These are phyloP conservation scores for Cepphus grylle DNA, from an alignment of 2,113 vertebrate genomes.

Conservation along the genomic window DNA sequence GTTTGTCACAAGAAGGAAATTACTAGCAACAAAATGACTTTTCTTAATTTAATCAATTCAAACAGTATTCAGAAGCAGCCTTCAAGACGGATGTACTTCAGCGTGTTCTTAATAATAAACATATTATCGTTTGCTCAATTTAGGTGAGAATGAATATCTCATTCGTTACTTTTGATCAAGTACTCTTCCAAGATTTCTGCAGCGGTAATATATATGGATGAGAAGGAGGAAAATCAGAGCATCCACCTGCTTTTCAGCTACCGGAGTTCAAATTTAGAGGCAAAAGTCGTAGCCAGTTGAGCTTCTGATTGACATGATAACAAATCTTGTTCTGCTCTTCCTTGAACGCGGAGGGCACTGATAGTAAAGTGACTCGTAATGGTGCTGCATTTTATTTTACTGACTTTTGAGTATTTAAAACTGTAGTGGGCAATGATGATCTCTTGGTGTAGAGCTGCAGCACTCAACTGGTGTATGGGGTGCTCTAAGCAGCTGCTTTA, in stretches of 20 bases:
- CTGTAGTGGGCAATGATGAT: background rate
- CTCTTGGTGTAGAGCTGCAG: background rate
- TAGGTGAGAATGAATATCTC: background rate
- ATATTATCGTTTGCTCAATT: background rate
- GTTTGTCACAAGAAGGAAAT: background rate
- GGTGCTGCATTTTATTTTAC: background rate
- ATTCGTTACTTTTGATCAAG: background rate
- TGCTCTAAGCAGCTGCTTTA: background rate
- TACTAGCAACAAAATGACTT: background rate
- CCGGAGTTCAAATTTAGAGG: background rate
- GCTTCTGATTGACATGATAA: background rate
- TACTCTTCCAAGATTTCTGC: background rate
- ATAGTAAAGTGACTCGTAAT: background rate
- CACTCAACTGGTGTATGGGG: background rate
- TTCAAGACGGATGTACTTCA: background rate
- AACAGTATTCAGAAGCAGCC: background rate
- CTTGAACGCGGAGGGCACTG: background rate
- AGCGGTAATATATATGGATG: background rate
- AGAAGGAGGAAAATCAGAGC: background rate
- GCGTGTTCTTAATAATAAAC: background rate
- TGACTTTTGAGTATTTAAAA: background rate
- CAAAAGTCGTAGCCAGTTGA: background rate
- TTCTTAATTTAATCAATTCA: background rate
- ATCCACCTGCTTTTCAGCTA: background rate
- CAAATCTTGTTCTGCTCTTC: background rate